A percentile compares a stretch with the other conserved stretches of the same genome.
These are phyloP conservation scores for Sinotaia quadrata DNA, from an alignment of 2,888 invertebrate species.

Conservation along the genomic window DNA sequence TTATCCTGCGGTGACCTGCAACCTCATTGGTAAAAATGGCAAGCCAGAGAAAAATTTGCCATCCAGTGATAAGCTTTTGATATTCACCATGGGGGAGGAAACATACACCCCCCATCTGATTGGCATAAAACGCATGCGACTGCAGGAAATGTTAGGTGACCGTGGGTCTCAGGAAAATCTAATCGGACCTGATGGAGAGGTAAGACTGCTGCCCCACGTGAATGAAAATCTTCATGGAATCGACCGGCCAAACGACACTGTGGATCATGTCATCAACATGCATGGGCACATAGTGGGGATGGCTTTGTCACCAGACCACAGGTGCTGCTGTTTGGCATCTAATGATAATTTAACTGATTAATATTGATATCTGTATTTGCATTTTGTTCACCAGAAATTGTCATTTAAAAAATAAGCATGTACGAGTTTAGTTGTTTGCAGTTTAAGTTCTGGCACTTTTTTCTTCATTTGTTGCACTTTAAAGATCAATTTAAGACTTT, in stretches of 20 bases:
- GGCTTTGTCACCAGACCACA: slow-evolving; percentile 87
- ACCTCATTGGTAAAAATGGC: too few species aligned
- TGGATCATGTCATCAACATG: slow-evolving; percentile 86
- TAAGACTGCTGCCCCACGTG: slow-evolving; percentile 50
- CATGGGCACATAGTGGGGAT: slow-evolving; percentile 91
- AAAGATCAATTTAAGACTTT: too few species aligned
- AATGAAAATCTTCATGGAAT: slow-evolving; percentile 48
- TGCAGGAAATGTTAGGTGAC: slow-evolving; percentile 72
- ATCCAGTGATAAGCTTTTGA: slow-evolving; percentile 78
- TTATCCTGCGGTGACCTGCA: too few species aligned
- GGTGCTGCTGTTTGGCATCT: too few species aligned
- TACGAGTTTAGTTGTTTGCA: too few species aligned
- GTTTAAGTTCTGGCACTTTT: too few species aligned
- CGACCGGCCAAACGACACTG: slow-evolving; percentile 77
- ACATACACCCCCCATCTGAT: slow-evolving; percentile 90
- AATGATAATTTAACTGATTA: too few species aligned
- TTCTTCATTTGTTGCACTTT: too few species aligned
- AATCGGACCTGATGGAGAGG: background rate
- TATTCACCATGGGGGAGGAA: slow-evolving; percentile 86
- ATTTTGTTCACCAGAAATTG: too few species aligned
- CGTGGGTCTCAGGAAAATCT: slow-evolving; percentile 31
- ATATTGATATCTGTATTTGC: too few species aligned
- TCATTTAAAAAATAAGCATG: too few species aligned
- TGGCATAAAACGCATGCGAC: slow-evolving; percentile 79
- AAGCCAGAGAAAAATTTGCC: background rate